Evolutionary conservation across 2,797 vertebrate genomes (phyloP), one percentile per base, ranked within the genome.

Genomic region (Typhlichthys eigenmanni): DNA sequence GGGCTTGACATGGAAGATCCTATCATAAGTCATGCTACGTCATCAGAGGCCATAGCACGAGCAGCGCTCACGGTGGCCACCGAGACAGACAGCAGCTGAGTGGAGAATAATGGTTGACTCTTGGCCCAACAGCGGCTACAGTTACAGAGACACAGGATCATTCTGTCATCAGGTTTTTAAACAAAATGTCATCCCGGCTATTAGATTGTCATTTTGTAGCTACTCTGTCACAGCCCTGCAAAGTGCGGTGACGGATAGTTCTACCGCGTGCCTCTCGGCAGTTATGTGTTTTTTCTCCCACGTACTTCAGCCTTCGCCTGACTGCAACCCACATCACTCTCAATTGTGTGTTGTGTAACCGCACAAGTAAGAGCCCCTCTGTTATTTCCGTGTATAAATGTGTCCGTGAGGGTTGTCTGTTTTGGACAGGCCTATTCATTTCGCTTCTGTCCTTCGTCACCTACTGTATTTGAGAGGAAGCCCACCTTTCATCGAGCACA

Each of bases 181-280:
- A 90, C 82, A 88, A 88, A 91, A 87, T 91, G 88, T 91, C 86
- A 90, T 85, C 80, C 78, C 69, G 60, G 83, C 82, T 88, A 87
- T 92, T 91, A 89, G 79, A 86, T 86, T 89, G 88, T 90, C 88
- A 88, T 88, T 89, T 90, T 87, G 17, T 83, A 87, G 85, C 85
- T 79, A 72, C 78, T 77, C 82, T 83, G 87, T 90, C 85, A 85
- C 72, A 64, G 78, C 76, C 63, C 75, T 51, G 76, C 75, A 78
- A 81, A 76, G 80, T 81, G 80, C 62, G 53, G 62, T 89, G 89
- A 91, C 83, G 64, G 85, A 92, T 92, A 51, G 82, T 88, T 51
- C 70, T 51, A 53, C 78, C 49, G 76, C 57, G 70, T 71, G 78
- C 77, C 83, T 88, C 61, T 69, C 38, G 64, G 83, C 72, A 1